These are phyloP conservation scores for Phymatocera aterrima DNA, from an alignment of 2,888 invertebrate species.

Conservation along the genomic window DNA sequence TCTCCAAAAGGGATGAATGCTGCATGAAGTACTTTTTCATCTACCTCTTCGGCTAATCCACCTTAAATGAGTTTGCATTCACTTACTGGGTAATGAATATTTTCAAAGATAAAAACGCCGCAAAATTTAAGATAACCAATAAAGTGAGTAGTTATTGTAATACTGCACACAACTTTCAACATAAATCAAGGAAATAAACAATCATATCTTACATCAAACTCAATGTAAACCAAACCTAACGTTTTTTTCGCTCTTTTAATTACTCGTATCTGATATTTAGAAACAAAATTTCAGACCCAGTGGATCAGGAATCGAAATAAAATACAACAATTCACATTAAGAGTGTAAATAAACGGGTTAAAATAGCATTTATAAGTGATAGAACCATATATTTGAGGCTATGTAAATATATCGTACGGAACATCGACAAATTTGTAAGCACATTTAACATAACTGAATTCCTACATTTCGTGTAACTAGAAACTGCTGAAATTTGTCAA, in stretches of 20 bases:
- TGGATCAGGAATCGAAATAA: not conserved
- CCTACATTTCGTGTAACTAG: not conserved
- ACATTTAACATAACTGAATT: not conserved
- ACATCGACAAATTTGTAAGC: not conserved
- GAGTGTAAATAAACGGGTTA: not conserved
- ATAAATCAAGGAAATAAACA: not conserved
- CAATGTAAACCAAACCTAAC: not conserved
- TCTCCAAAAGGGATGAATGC: conserved; percentile 99
- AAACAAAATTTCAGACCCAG: not conserved
- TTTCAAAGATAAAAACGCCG: not conserved
- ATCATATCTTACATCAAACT: not conserved
- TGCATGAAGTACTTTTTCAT: conserved; percentile 95
- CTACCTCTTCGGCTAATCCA: conserved; percentile 95
- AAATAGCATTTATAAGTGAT: not conserved
- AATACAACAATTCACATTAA: not conserved
- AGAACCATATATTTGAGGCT: not conserved
- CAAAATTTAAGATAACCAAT: not conserved
- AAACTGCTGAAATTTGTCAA: not conserved
- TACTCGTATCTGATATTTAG: not conserved
- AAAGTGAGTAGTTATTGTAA: no score
- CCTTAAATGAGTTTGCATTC: conserved; percentile 72
- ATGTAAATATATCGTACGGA: not conserved
- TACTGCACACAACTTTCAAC: no score
- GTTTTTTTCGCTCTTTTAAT: not conserved
- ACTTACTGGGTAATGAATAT: not conserved